A percentile compares a stretch with the other conserved stretches of the same genome.
Evolutionary conservation across 2,888 invertebrate species (phyloP).

Genomic region (Callimorpha dominula): DNA sequence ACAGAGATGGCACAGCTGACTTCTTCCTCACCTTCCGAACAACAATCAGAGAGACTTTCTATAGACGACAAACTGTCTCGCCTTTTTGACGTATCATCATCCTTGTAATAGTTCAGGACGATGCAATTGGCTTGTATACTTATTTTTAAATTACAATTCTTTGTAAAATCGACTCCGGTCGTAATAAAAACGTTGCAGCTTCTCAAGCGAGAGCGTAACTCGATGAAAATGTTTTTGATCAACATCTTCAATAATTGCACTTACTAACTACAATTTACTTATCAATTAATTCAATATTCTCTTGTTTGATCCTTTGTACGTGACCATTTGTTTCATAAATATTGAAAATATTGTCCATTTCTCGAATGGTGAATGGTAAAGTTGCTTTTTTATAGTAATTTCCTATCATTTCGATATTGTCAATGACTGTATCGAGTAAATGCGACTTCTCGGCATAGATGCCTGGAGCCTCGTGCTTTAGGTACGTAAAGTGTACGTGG

Average conservation of each 20-base stretch:
- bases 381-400: slow-evolving; percentile 95
- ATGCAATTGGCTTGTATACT: slow-evolving; percentile 81
- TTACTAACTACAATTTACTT: slow-evolving; percentile 49
- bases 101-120: slow-evolving; percentile 76
- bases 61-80: slow-evolving; percentile 80
- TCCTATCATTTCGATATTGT: slow-evolving; percentile 93
- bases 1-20: slow-evolving; percentile 72
- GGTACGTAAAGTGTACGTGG: slow-evolving; percentile 96
- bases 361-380: slow-evolving; percentile 92
- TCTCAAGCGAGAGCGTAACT: slow-evolving; percentile 86
- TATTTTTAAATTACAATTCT: slow-evolving; percentile 79
- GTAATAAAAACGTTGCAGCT: slow-evolving; percentile 88
- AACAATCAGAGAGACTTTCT: slow-evolving; percentile 80
- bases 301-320: slow-evolving; percentile 75
- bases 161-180: slow-evolving; percentile 76
- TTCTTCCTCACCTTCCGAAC: slow-evolving; percentile 75
- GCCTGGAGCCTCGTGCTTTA: slow-evolving; percentile 93
- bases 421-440: slow-evolving; percentile 94
- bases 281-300: slow-evolving; percentile 62
- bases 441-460: slow-evolving; percentile 95
- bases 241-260: slow-evolving; percentile 71
- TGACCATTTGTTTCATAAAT: slow-evolving; percentile 88
- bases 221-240: slow-evolving; percentile 85
- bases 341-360: slow-evolving; percentile 91
- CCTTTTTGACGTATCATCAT: slow-evolving; percentile 58